Evolutionary conservation across 1,140 invertebrate species (phyloP), one percentile per base, ranked within the genome.

Genomic region (Drosophila tsacasi): DNA sequence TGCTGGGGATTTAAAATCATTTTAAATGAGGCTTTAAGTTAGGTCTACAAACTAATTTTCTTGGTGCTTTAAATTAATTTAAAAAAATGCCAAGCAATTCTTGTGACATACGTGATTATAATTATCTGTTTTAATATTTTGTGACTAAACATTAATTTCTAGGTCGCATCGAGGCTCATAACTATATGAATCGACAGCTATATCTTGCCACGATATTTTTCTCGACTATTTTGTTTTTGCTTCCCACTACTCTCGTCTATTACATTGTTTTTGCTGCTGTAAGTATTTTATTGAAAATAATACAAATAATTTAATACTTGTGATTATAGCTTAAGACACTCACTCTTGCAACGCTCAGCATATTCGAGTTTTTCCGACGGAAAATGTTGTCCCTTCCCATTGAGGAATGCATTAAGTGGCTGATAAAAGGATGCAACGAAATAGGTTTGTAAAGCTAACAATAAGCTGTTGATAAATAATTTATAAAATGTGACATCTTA

Each of bases 371-470:
- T 27, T 79, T 81, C 23, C 82, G 87, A 19, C 58, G 80, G 30
- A 69, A 81, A 30, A 77, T 94, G 35, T 85, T 94, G 44, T 83
- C 92, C 30, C 71, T 94, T 50, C 94, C 94, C 25, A 93, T 94
- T 83, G 93, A 93, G 30, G 81, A 91, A 47, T 74, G 79, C 89
- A 49, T 93, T 1, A 90, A 89, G n/a, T 84, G 76, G 59, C 32
- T 80, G 9, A 76, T 44, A 27, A 81, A 74, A 23, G 60, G 79
- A 49, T 79, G 74, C 27, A 30, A 75, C 60, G 85, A 84, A 46
- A 81, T 89, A 25, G 84, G 84, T 90, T 75, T 55, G 30, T 19
- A 21, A 9, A 44, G 17, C 52, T 44, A 3, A 0, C 21, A 25
- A 12, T 40, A 46, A 25, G 7, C 25, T 19, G 32, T 52, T 6